Percentiles rank a stretch among this genome's conserved stretches.
Conservation (phyloP, 2,797 vertebrate genomes). For the Lutjanus argentimaculatus region DNA sequence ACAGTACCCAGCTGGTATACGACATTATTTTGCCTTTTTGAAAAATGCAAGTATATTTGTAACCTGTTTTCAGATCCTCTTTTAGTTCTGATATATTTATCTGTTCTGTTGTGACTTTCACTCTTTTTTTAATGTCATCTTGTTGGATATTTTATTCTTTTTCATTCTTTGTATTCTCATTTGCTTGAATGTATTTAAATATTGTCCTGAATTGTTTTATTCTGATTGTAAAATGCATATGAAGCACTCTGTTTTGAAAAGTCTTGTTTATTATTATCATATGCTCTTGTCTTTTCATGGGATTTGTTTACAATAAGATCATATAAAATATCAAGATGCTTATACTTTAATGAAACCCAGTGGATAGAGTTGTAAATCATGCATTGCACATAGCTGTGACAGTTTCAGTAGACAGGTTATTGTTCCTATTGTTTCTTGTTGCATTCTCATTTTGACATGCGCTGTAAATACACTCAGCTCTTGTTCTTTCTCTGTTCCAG, state of each 20-base stretch:
- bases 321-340: too few species aligned
- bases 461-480: background rate
- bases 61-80: background rate
- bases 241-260: background rate
- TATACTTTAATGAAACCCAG: background rate
- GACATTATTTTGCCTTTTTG: background rate
- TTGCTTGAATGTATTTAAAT: background rate
- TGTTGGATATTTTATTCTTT: background rate
- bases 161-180: background rate
- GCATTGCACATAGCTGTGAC: background rate
- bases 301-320: too few species aligned
- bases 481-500: constrained; percentile 4
- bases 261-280: too few species aligned
- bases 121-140: background rate
- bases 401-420: background rate
- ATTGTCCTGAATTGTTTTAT: background rate
- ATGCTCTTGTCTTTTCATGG: too few species aligned
- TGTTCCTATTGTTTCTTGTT: background rate
- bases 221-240: background rate
- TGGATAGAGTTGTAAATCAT: background rate
- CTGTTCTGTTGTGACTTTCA: too few species aligned
- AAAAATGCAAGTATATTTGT: background rate
- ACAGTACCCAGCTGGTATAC: background rate
- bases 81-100: too few species aligned
- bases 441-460: background rate